Evolutionary conservation across 64 coral and sea anemone genomes (phyloP), one percentile per base, ranked within the genome.

Genomic region (Acropora yongei): DNA sequence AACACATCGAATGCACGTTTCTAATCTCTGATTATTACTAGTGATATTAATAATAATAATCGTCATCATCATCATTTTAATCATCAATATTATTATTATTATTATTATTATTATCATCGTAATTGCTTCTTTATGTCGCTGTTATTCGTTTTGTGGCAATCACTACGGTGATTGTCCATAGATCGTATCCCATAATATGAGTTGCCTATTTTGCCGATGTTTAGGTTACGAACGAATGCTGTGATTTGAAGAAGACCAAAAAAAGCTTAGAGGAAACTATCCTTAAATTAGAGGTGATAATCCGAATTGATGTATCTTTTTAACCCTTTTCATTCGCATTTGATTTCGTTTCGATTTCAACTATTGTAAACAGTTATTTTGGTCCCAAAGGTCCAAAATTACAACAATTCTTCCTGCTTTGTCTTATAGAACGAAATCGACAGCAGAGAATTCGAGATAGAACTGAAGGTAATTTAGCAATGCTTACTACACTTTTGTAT

Each of bases 391-490:
- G 6, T 88, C 14, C 11, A 53, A 18, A 8, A 7, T 30, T 30
- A 30, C 30, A 30, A 53, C 20, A 45, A 79, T 2, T 53, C 12
- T 7, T 81, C 11, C 49, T 69, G 8, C 43, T 85, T 41, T 14
- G 47, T 57, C 2, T 60, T 69, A 43, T 68, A 98, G 96, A 95
- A 95, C 88, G 96, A 98, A 65, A 98, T 95, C 42, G 96, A 98
- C 47, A 92, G 90, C 14, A 98, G 90, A 73, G 55, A 95, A 66
- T 61, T 95, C 58, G 89, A 83, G 75, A 46, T 91, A 78, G 93
- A 98, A 91, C 78, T 91, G 41, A 86, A 91, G 78, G 96, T 98
- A 79, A 85, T 14, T 66, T 57, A 4, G 43, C 41, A 44, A 30
- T 30, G 30, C 2, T 47, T 46, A 45, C 41, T 44, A 14, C 1